Evolutionary conservation across 2,888 invertebrate genomes (phyloP).

Genomic region (Lasiommata megera): DNA sequence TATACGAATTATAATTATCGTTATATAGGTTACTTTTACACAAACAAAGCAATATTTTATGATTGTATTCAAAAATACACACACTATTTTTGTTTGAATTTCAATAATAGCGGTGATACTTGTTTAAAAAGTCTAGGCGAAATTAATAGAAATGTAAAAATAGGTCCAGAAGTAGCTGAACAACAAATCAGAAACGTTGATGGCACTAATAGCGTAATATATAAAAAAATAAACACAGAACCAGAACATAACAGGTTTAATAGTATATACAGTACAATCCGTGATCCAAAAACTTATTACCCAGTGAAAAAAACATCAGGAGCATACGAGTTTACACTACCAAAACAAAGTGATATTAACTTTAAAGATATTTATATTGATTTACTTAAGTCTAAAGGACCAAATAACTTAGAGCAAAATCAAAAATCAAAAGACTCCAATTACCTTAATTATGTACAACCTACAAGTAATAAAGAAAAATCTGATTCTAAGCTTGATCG

Average conservation of each 20-base stretch:
- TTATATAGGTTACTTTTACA: constrained; percentile 16
- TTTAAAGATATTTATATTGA: constrained; percentile 12
- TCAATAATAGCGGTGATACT: background rate
- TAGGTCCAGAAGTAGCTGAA: background rate
- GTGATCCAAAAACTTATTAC: background rate
- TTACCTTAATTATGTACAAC: background rate
- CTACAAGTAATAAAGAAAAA: background rate
- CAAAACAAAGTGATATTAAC: constrained; percentile 5
- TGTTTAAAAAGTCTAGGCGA: background rate
- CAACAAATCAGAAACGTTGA: background rate
- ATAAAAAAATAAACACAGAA: background rate
- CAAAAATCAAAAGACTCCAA: background rate
- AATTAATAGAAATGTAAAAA: background rate
- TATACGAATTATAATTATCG: constrained; percentile 6
- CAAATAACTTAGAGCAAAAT: background rate
- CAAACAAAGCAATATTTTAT: constrained; percentile 6
- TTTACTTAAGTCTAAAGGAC: constrained; percentile 2
- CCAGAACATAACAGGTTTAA: background rate
- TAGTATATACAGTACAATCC: background rate
- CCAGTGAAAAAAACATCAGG: background rate
- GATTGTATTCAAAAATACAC: constrained; percentile 12
- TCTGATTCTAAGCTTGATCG: background rate
- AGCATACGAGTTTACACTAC: constrained; percentile 12
- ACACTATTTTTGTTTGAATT: constrained; percentile 19
- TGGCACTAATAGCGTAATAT: background rate